These are phyloP conservation scores for Hippocampus guttulatus DNA, from an alignment of 2,113 vertebrate species.

Conservation along the genomic window DNA sequence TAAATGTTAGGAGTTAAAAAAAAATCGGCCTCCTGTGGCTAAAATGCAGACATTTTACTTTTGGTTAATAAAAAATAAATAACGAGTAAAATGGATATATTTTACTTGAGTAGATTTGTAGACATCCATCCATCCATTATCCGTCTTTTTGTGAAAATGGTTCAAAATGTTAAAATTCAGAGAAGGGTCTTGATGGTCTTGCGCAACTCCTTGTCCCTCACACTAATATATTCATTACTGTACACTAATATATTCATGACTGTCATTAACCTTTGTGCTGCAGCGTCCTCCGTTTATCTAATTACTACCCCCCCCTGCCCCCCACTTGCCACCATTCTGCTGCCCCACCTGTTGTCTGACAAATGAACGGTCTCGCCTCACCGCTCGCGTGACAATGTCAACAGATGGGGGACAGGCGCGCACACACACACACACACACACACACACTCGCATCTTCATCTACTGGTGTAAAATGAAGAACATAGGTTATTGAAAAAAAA, in stretches of 20 bases:
- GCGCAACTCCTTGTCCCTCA: conserved; percentile 22
- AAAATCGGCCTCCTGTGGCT: no score
- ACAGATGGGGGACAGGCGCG: conserved; percentile 66
- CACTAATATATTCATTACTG: conserved; percentile 7
- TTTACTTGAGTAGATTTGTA: no score
- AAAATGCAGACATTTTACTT: no score
- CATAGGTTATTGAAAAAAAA: conserved; percentile 54
- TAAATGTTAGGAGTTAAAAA: no score
- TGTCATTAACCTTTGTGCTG: conserved; percentile 70
- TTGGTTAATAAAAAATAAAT: no score
- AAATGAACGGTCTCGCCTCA: conserved; percentile 73
- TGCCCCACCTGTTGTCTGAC: conserved; percentile 70
- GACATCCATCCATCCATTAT: no score
- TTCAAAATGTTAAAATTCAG: not conserved
- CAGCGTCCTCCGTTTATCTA: conserved; percentile 62
- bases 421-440: conserved; percentile 6
- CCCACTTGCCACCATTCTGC: conserved; percentile 31
- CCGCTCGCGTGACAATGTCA: conserved; percentile 71
- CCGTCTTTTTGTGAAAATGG: not conserved
- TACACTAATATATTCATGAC: conserved; percentile 71
- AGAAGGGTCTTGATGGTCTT: not conserved
- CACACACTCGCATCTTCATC: not conserved
- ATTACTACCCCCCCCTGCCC: conserved; percentile 58
- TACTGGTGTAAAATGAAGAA: conserved; percentile 23
- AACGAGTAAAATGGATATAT: no score